Conservation (phyloP, 2,888 invertebrate genomes). For the Choreutis nemorana region DNA sequence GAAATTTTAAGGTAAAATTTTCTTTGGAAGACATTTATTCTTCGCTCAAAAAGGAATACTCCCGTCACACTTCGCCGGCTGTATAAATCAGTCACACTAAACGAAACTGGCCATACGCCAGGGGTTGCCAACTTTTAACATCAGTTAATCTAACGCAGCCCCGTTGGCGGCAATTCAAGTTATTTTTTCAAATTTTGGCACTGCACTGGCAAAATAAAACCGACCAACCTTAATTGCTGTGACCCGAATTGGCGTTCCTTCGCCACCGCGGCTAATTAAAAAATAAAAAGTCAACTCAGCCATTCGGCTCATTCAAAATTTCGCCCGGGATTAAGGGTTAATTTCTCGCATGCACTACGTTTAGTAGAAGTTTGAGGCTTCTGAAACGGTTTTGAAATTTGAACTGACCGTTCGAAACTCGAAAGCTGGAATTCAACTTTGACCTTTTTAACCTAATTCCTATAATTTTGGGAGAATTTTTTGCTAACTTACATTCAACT, state of each 20-base stretch:
- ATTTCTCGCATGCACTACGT: too few relatives aligned
- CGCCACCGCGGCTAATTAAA: conserved; percentile 29
- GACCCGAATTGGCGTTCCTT: conserved; percentile 37
- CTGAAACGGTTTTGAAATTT: too few relatives aligned
- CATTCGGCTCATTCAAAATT: neutral
- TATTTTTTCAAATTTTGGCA: conserved; percentile 49
- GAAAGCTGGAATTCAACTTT: too few relatives aligned
- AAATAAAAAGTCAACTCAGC: conserved; percentile 18
- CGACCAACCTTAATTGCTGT: conserved; percentile 44
- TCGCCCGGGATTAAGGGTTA: too few relatives aligned
- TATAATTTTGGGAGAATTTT: too few relatives aligned
- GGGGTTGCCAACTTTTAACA: conserved; percentile 39
- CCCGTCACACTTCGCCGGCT: conserved; percentile 11
- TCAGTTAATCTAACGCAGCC: conserved; percentile 48
- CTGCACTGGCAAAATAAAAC: conserved; percentile 41
- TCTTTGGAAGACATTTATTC: too few relatives aligned
- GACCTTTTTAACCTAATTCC: too few relatives aligned
- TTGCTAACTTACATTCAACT: too few relatives aligned
- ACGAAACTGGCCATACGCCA: conserved; percentile 22
- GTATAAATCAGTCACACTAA: conserved; percentile 33
- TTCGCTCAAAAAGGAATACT: too few relatives aligned
- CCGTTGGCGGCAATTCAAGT: conserved; percentile 42
- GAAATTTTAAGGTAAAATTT: conserved; percentile 1
- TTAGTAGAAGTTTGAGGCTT: too few relatives aligned
- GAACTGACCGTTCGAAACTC: too few relatives aligned